phyloP scores from a whole-genome alignment of 1,140 invertebrate species.

The Liolophura sinensis region DNA sequence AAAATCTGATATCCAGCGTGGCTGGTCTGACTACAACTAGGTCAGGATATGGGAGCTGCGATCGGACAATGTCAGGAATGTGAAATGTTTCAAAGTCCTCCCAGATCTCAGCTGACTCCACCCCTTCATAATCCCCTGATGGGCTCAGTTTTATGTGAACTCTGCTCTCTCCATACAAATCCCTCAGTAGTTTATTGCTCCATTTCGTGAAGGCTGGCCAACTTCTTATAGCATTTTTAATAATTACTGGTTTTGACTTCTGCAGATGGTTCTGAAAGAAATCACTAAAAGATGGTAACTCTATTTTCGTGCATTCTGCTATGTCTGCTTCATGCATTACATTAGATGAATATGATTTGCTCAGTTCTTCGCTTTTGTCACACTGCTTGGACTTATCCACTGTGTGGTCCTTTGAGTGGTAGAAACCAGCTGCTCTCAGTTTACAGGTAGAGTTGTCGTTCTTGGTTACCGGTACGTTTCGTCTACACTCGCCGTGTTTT shows the following conservation, averaged over 20 bases:
- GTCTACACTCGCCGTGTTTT: not conserved
- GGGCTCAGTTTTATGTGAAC: conserved; percentile 52
- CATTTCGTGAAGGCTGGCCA: conserved; percentile 50
- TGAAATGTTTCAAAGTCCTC: conserved; percentile 34
- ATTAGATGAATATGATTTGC: not conserved
- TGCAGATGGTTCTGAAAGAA: conserved; percentile 50
- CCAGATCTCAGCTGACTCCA: conserved; percentile 41
- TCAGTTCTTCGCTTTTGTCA: conserved; percentile 4
- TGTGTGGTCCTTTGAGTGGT: not conserved
- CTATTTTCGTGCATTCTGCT: conserved; percentile 40
- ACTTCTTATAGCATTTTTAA: conserved; percentile 33
- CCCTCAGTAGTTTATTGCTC: conserved; percentile 41
- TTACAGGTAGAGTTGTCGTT: not conserved
- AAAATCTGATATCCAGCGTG: conserved; percentile 41
- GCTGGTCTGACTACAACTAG: conserved; percentile 53
- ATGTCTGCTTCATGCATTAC: conserved; percentile 8
- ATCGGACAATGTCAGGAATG: conserved; percentile 35
- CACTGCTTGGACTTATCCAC: conserved; percentile 6
- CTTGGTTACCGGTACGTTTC: not conserved
- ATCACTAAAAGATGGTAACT: conserved; percentile 22
- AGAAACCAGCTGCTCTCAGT: not conserved
- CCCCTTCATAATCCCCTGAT: conserved; percentile 50
- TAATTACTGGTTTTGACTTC: conserved; percentile 49
- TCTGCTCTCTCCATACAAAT: conserved; percentile 33
- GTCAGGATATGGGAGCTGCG: conserved; percentile 44